Evolutionary conservation across 1,140 invertebrate species (phyloP).

Genomic region (Frieseomelitta varia): DNA sequence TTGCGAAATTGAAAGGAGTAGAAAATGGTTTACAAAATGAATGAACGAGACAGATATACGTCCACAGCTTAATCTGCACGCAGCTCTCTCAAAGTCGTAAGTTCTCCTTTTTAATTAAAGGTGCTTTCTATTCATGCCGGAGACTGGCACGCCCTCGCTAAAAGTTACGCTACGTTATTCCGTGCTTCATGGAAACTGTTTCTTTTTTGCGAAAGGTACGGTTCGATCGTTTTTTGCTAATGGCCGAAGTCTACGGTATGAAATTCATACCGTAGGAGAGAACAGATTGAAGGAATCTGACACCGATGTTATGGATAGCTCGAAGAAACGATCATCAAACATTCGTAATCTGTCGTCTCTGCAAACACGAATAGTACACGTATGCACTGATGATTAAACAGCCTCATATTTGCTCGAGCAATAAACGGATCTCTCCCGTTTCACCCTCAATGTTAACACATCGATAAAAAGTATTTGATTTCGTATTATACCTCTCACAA

Average conservation of each 20-base stretch:
- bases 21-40: background rate
- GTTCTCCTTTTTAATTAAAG: conserved; percentile 72
- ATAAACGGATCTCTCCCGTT: conserved; percentile 17
- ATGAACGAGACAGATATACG: background rate
- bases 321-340: conserved; percentile 16
- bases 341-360: conserved; percentile 38
- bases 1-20: background rate
- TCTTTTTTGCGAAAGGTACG: background rate
- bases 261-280: conserved; percentile 26
- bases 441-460: conserved; percentile 47
- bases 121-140: conserved; percentile 70
- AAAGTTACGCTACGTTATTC: conserved; percentile 70
- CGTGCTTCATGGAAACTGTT: conserved; percentile 50
- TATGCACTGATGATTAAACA: conserved; percentile 60
- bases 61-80: conserved; percentile 13
- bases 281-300: background rate
- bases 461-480: conserved; percentile 17
- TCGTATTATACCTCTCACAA: background rate
- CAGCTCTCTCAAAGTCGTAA: conserved; percentile 60
- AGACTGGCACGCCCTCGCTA: conserved; percentile 60
- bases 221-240: conserved; percentile 38
- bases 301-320: background rate
- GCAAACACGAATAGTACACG: conserved; percentile 56
- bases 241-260: conserved; percentile 4
- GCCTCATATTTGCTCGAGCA: conserved; percentile 58